phyloP scores from a whole-genome alignment of 2,797 vertebrate genomes.

The Nyctibius grandis region DNA sequence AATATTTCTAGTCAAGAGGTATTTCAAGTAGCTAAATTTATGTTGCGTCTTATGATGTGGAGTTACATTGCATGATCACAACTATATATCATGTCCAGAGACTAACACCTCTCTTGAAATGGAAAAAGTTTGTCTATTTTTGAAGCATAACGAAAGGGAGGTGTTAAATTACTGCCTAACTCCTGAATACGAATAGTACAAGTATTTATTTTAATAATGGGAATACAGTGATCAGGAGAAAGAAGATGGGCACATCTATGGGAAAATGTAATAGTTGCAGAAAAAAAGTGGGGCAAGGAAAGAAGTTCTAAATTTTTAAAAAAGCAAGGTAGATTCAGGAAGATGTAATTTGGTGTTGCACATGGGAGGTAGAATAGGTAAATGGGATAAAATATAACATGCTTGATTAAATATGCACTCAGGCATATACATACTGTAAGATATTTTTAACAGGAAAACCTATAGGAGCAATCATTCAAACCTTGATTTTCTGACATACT shows the following conservation, averaged over 20 bases:
- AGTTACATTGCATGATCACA: neutral
- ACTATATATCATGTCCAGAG: neutral
- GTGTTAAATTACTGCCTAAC: neutral
- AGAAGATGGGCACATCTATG: neutral
- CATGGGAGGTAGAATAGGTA: neutral
- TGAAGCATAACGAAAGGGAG: neutral
- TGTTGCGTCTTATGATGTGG: neutral
- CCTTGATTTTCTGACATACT: conserved; percentile 45
- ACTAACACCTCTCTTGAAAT: neutral
- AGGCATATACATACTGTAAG: neutral
- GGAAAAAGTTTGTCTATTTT: conserved; percentile 5
- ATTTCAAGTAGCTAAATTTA: neutral
- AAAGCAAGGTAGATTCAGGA: neutral
- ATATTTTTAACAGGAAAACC: conserved; percentile 53
- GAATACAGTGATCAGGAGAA: neutral
- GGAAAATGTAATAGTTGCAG: neutral
- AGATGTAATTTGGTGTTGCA: neutral
- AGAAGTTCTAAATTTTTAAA: neutral
- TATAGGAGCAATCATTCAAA: conserved; percentile 58
- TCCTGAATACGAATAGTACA: neutral
- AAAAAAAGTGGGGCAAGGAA: neutral
- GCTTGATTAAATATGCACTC: neutral
- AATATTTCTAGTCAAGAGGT: neutral
- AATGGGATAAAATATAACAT: neutral
- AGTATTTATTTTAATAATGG: neutral